These are phyloP conservation scores for Maccullochella peelii DNA, from an alignment of 2,113 vertebrate species.

Conservation along the genomic window DNA sequence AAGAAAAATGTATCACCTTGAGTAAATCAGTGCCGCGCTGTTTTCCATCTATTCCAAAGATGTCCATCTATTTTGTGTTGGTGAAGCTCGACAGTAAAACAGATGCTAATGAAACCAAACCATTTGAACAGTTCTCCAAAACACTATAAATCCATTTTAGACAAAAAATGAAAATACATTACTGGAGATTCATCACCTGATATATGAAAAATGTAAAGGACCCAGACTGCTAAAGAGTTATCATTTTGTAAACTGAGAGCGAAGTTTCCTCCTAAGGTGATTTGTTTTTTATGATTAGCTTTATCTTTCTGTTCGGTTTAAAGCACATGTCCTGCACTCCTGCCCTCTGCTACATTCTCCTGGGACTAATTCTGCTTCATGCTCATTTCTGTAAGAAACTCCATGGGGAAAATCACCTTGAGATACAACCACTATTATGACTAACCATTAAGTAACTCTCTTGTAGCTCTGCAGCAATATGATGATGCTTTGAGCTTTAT, in stretches of 20 bases:
- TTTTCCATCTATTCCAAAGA: constrained; percentile 18
- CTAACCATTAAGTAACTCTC: constrained; percentile 23
- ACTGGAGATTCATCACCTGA: constrained; percentile 27
- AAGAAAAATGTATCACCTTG: constrained; percentile 59
- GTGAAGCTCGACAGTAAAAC: constrained; percentile 36
- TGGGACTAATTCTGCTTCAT: constrained; percentile 2
- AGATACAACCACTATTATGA: constrained; percentile 19
- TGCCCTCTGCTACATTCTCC: not conserved
- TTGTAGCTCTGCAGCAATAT: constrained; percentile 3
- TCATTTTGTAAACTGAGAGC: constrained; percentile 38
- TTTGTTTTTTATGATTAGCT: constrained; percentile 28
- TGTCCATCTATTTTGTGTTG: constrained; percentile 29
- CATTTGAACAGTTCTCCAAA: constrained; percentile 38
- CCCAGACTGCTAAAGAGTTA: not conserved
- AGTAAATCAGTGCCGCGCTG: constrained; percentile 28
- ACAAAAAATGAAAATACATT: not conserved
- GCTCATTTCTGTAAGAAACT: constrained; percentile 25
- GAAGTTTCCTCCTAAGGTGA: constrained; percentile 45
- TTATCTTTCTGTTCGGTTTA: constrained; percentile 12
- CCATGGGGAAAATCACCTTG: not conserved
- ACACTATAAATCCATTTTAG: constrained; percentile 44
- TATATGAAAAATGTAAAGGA: constrained; percentile 14
- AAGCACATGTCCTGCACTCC: constrained; percentile 7
- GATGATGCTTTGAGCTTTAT: constrained; percentile 4
- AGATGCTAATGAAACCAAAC: constrained; percentile 49